Evolutionary conservation across 2,888 invertebrate genomes (phyloP), one percentile per base, ranked within the genome.

Genomic region (Calameuta pallipes): DNA sequence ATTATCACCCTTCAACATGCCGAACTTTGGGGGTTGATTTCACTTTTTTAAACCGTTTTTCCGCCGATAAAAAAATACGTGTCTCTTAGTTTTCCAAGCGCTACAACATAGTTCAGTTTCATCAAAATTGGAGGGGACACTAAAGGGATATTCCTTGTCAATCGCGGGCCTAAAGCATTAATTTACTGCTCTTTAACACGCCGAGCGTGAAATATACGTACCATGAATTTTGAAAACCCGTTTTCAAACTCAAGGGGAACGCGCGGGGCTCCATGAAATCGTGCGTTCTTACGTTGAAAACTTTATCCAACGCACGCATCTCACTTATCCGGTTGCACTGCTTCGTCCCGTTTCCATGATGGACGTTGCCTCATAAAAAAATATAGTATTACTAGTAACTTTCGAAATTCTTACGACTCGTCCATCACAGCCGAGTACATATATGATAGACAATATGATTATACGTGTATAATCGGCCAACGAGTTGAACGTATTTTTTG

Each of bases 231-330:
- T 56, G 83, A 85, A 87, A 88, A 88, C 89, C 85, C 85, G 88
- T 89, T 89, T 83, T 12, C 56, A 23, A 69, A 68, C 68, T 13
- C 33, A 31, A 69, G n/a, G 56, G 74, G 37, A 69, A 74, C 90
- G 90, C 91, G 23, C 31, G 71, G 89, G 88, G 91, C 90, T 90
- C 87, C 87, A 87, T 89, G 89, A 90, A 91, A 90, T 88, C 86
- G 88, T 84, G 86, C 87, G 88, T 87, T 87, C 90, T 88, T 88
- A 87, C 87, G 86, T 86, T 86, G 86, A 87, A 86, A 87, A 82
- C 86, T 77, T 87, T 87, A 87, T 89, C 87, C 35, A 69, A 13
- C 34, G 75, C 31, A 69, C 75, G 73, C 73, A n/a, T 31, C 71
- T 71, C 31, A 33, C 56, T 56, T 56, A 23, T 56, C 56, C 56